phyloP scores from a whole-genome alignment of 2,113 vertebrate species.

The Australoheros scitulus region DNA sequence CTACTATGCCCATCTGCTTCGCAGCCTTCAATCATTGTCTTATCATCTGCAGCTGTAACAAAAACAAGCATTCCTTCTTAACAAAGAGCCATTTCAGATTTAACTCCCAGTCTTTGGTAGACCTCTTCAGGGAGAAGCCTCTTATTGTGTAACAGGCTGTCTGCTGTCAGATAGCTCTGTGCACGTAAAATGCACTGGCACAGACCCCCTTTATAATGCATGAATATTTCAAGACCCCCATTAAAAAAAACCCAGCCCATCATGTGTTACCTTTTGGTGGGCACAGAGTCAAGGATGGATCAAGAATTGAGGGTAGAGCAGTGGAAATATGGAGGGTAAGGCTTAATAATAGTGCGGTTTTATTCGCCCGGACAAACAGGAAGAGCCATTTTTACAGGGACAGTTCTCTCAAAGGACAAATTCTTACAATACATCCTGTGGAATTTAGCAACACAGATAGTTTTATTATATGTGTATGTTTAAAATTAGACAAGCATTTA shows the following conservation, averaged over 20 bases:
- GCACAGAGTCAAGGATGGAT: constrained; percentile 30
- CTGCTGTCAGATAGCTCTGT: constrained; percentile 65
- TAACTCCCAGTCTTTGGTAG: constrained; percentile 63
- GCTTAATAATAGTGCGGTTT: not conserved
- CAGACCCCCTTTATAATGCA: constrained; percentile 57
- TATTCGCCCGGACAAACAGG: not conserved
- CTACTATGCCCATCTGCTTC: constrained; percentile 7
- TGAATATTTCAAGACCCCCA: constrained; percentile 68
- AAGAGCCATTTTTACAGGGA: not conserved
- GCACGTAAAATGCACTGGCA: constrained; percentile 57
- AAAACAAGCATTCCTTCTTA: constrained; percentile 54
- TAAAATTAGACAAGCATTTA: not conserved
- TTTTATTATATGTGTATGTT: not conserved
- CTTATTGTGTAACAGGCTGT: constrained; percentile 76
- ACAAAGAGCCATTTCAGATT: constrained; percentile 69
- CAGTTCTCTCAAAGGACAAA: not conserved
- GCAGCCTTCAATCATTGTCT: constrained; percentile 62
- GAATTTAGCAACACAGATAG: not conserved
- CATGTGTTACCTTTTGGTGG: constrained; percentile 46
- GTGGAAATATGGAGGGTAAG: not conserved
- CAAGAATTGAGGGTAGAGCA: constrained; percentile 13
- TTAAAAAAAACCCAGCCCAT: constrained; percentile 45
- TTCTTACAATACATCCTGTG: not conserved
- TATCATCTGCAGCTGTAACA: constrained; percentile 30
- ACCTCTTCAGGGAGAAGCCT: constrained; percentile 61